Percentiles rank a stretch among this genome's conserved stretches.
Evolutionary conservation across 2,113 vertebrate genomes (phyloP).

Genomic region (Lichenostomus cassidix): DNA sequence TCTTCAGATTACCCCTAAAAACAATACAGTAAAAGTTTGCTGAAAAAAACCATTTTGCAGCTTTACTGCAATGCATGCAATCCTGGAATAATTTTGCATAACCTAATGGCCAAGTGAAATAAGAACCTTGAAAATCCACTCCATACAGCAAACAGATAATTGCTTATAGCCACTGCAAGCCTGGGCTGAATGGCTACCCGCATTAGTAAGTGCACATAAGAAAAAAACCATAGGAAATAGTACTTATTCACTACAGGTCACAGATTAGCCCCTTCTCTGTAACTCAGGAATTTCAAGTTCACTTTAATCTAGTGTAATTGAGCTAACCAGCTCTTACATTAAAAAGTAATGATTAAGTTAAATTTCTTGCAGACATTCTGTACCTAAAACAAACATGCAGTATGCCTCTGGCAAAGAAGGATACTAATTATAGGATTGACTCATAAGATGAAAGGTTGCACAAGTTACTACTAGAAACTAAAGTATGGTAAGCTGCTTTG

Average conservation of each 20-base stretch:
- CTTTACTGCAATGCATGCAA: not conserved
- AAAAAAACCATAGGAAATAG: not conserved
- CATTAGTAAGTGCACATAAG: not conserved
- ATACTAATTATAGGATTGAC: conserved; percentile 73
- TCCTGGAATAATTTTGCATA: not conserved
- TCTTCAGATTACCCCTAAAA: not conserved
- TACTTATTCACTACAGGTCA: conserved; percentile 52
- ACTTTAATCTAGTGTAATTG: conserved; percentile 68
- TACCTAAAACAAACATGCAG: conserved; percentile 70
- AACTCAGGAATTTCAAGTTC: conserved; percentile 68
- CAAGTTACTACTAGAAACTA: conserved; percentile 69
- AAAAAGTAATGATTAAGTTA: conserved; percentile 73
- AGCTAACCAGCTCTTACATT: conserved; percentile 67
- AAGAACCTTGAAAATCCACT: not conserved
- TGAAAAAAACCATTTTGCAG: not conserved
- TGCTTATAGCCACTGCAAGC: not conserved
- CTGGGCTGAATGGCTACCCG: not conserved
- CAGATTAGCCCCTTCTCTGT: conserved; percentile 35
- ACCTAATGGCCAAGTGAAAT: not conserved
- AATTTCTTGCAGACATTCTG: conserved; percentile 70
- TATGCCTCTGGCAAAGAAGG: conserved; percentile 67
- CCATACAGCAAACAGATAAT: not conserved
- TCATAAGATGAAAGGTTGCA: conserved; percentile 71
- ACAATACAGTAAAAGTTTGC: not conserved
- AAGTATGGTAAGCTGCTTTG: conserved; percentile 50